These are phyloP conservation scores for Drosophila auraria DNA, from an alignment of 1,140 invertebrate species.

Conservation along the genomic window DNA sequence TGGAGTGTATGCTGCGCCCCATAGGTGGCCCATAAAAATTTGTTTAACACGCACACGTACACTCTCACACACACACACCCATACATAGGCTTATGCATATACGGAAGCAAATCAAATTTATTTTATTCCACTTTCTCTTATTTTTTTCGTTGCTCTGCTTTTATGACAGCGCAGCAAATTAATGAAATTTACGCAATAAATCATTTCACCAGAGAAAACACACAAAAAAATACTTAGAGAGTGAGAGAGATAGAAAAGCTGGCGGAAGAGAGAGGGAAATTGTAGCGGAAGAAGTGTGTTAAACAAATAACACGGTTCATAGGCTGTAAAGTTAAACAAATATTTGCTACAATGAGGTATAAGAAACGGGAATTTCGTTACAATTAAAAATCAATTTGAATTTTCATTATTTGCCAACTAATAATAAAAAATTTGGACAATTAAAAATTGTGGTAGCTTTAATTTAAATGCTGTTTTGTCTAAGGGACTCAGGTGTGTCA, in stretches of 20 bases:
- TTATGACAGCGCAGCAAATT: slow-evolving; percentile 80
- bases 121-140: slow-evolving; percentile 56
- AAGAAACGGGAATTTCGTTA: slow-evolving; percentile 13
- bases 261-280: slow-evolving; percentile 1
- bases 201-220: slow-evolving; percentile 56
- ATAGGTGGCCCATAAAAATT: slow-evolving; percentile 53
- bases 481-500: not conserved
- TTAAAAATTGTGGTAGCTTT: not conserved
- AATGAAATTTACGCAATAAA: slow-evolving; percentile 78
- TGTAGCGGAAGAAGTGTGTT: slow-evolving; percentile 44
- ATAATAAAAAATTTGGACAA: not conserved
- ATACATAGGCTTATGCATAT: slow-evolving; percentile 31
- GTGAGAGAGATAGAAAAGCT: not conserved
- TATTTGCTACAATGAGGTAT: slow-evolving; percentile 10
- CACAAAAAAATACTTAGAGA: slow-evolving; percentile 10
- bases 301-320: slow-evolving; percentile 38
- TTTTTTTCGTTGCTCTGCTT: slow-evolving; percentile 48
- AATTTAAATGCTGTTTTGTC: not conserved
- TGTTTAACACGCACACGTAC: slow-evolving; percentile 53
- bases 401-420: no score
- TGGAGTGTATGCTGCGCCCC: slow-evolving; percentile 34
- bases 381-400: not conserved
- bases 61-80: slow-evolving; percentile 4
- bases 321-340: slow-evolving; percentile 42
- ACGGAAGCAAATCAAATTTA: slow-evolving; percentile 73